Percentiles rank a stretch among this genome's conserved stretches.
Conservation (phyloP, 2,888 invertebrate genomes). For the Ormia ochracea region DNA sequence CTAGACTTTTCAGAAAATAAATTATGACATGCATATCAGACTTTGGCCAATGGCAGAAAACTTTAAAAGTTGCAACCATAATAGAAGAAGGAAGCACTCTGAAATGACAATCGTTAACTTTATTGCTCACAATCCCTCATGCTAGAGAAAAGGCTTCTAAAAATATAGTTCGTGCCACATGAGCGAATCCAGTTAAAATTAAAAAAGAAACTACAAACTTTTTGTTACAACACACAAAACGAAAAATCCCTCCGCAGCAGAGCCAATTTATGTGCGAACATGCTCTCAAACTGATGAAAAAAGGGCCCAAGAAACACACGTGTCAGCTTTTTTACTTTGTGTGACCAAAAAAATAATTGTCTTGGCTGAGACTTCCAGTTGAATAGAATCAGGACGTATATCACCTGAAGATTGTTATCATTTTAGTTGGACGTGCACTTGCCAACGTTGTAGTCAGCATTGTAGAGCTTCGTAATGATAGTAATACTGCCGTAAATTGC, state of each 20-base stretch:
- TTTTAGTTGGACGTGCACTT: slow-evolving; percentile 57
- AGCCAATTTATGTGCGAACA: slow-evolving; percentile 61
- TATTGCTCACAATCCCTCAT: slow-evolving; percentile 31
- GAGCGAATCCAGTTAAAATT: slow-evolving; percentile 58
- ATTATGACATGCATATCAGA: slow-evolving; percentile 43
- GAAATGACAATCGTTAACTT: slow-evolving; percentile 58
- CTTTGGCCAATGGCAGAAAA: neutral
- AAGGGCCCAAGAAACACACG: slow-evolving; percentile 50
- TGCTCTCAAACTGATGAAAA: slow-evolving; percentile 16
- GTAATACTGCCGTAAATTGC: slow-evolving; percentile 64
- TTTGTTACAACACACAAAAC: neutral
- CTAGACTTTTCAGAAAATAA: neutral
- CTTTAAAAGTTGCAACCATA: slow-evolving; percentile 1
- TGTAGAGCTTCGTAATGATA: slow-evolving; percentile 63
- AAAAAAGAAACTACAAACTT: slow-evolving; percentile 46
- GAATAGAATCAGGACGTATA: slow-evolving; percentile 47
- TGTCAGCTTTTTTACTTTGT: slow-evolving; percentile 45
- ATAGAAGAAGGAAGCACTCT: slow-evolving; percentile 59
- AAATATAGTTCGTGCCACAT: slow-evolving; percentile 60
- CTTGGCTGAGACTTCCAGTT: slow-evolving; percentile 23
- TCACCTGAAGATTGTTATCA: slow-evolving; percentile 64
- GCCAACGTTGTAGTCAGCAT: slow-evolving; percentile 47
- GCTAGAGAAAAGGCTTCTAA: slow-evolving; percentile 15
- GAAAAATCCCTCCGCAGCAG: slow-evolving; percentile 35
- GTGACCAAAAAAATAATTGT: slow-evolving; percentile 34